These are phyloP conservation scores for Dissostichus mawsoni DNA, from an alignment of 2,113 vertebrate genomes.

Conservation along the genomic window DNA sequence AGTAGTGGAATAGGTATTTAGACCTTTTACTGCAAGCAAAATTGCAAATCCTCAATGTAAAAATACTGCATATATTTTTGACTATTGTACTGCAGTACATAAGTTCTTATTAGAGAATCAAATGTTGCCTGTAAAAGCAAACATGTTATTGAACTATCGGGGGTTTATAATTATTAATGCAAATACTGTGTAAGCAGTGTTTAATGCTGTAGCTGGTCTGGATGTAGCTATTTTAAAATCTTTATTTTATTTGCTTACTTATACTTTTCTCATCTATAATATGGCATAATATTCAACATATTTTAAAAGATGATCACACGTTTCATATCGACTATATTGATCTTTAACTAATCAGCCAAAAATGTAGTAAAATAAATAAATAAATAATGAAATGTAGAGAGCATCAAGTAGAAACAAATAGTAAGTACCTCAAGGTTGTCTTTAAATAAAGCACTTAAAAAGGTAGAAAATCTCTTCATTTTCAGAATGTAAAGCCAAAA, in stretches of 20 bases:
- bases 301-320: neutral
- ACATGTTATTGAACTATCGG: neutral
- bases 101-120: neutral
- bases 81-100: neutral
- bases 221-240: neutral
- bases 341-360: neutral
- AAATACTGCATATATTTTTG: neutral
- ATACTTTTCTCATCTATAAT: neutral
- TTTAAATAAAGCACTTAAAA: neutral
- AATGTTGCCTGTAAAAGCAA: neutral
- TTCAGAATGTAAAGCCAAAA: constrained; percentile 11
- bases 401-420: constrained; percentile 15
- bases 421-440: neutral
- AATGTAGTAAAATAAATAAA: neutral
- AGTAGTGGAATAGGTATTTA: neutral
- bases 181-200: constrained; percentile 4
- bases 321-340: neutral
- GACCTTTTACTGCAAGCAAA: neutral
- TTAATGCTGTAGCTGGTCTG: neutral
- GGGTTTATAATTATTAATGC: neutral
- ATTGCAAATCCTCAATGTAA: neutral
- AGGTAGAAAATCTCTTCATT: neutral
- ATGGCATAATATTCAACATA: too few relatives aligned
- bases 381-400: neutral
- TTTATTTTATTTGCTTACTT: neutral